These are phyloP conservation scores for Pogonus chalceus DNA, from an alignment of 1,140 invertebrate species.

Conservation along the genomic window DNA sequence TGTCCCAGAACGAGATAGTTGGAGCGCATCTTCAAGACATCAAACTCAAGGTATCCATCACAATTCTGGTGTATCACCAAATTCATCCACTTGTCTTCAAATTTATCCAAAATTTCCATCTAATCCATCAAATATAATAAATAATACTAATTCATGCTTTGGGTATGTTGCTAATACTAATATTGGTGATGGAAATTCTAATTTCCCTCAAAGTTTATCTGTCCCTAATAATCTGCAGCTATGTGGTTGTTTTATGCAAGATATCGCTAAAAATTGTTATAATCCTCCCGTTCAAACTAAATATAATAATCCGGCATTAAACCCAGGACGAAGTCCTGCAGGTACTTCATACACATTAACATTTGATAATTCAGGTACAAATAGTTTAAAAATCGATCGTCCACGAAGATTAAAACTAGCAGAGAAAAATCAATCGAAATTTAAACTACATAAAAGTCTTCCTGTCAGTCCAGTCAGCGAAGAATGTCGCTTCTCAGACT, in stretches of 20 bases:
- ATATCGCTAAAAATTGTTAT: constrained; percentile 28
- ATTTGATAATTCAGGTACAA: background rate
- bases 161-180: constrained; percentile 12
- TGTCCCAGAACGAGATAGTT: constrained; percentile 44
- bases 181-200: too few relatives aligned
- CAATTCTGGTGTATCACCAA: constrained; percentile 2
- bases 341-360: too few relatives aligned
- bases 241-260: constrained; percentile 33
- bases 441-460: constrained; percentile 57
- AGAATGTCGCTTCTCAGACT: constrained; percentile 52
- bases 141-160: constrained; percentile 4
- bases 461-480: constrained; percentile 57
- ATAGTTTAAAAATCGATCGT: background rate
- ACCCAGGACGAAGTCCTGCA: too few relatives aligned
- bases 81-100: background rate
- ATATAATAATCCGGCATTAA: too few relatives aligned
- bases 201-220: constrained; percentile 20
- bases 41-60: constrained; percentile 28
- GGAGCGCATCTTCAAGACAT: constrained; percentile 17
- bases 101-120: background rate
- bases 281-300: too few relatives aligned
- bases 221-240: constrained; percentile 28
- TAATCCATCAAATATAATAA: background rate
- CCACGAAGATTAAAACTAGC: constrained; percentile 31
- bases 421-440: constrained; percentile 26